Evolutionary conservation across 2,113 vertebrate species (phyloP).

Genomic region (Percina caprodes): DNA sequence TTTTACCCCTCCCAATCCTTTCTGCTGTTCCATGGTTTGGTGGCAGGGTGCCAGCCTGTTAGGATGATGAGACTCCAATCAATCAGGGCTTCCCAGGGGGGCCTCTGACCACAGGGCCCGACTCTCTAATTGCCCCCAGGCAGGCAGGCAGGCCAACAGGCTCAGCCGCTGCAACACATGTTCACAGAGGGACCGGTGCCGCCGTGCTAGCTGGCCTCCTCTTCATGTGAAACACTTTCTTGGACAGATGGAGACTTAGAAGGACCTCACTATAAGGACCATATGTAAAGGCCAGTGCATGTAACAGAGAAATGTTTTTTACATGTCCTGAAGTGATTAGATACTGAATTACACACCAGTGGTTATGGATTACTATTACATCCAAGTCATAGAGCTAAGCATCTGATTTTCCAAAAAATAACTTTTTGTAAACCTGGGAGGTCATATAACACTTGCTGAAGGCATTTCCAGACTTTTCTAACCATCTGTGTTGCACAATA

Average conservation of each 20-base stretch:
- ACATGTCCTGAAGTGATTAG: constrained; percentile 5
- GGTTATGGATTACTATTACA: neutral
- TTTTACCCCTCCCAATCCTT: constrained; percentile 58
- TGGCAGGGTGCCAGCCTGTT: constrained; percentile 85
- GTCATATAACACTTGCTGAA: neutral
- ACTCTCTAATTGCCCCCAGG: constrained; percentile 81
- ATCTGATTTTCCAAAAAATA: constrained; percentile 2
- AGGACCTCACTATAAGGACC: constrained; percentile 42
- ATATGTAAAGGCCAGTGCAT: constrained; percentile 59
- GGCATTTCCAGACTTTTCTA: neutral
- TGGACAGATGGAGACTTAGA: constrained; percentile 80
- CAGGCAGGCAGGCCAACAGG: constrained; percentile 52
- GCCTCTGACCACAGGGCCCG: constrained; percentile 64
- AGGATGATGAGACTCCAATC: constrained; percentile 88
- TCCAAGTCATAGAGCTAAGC: neutral
- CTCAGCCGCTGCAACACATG: constrained; percentile 81
- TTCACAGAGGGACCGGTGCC: constrained; percentile 69
- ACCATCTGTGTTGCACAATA: neutral
- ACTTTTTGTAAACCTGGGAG: neutral
- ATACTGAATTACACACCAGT: constrained; percentile 3
- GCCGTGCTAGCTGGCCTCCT: constrained; percentile 49
- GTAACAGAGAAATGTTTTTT: constrained; percentile 12
- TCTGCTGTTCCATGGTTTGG: constrained; percentile 64
- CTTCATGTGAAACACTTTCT: constrained; percentile 73
- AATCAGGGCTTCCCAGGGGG: constrained; percentile 83